Evolutionary conservation across 2,113 vertebrate genomes (phyloP), one percentile per base, ranked within the genome.

Genomic region (Dipodomys ordii): DNA sequence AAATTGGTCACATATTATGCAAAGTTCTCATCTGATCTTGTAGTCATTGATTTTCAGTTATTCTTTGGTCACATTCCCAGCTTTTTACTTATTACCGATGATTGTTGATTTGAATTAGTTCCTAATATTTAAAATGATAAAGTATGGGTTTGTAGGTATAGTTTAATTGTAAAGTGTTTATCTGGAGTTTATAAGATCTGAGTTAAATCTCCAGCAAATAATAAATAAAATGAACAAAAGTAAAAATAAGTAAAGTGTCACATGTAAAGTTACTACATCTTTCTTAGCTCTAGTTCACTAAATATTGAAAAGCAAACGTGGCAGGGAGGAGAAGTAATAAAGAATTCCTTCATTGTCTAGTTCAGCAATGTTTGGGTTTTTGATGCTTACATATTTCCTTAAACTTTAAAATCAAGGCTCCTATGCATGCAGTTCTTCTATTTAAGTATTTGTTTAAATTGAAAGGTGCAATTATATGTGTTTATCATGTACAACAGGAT

Each of bases 301-400:
- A 30, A 49, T 68, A 23, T 10, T 57, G 60, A 49, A n/a, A 88
- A 60, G 79, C 0, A 85, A 23, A 39, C 39, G 39, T 39, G 32
- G 6, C 3, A 9, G 19, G n/a, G 6, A 11, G 30, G 32, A 1
- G 60, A 53, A 1, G 23, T 7, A 3, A 16, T 22, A 4, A 62
- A n/a, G 4, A 22, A 30, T 18, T 6, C 3, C 30, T 69, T 32
- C 73, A 8, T 23, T 62, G 7, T 7, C 18, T 16, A 5, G 5
- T 39, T 94, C 27, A 35, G 73, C 15, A 32, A 27, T 12, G 11
- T 53, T 19, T 27, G 13, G 20, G 22, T 7, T 35, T 25, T 20
- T 53, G 30, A 35, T n/a, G 20, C 23, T 60, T 65, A 25, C 53
- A 82, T 6, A 39, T 30, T 49, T 65, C n/a, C 25, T n/a, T 78